Evolutionary conservation across 2,888 invertebrate species (phyloP).

Genomic region (Acrobasis suavella): DNA sequence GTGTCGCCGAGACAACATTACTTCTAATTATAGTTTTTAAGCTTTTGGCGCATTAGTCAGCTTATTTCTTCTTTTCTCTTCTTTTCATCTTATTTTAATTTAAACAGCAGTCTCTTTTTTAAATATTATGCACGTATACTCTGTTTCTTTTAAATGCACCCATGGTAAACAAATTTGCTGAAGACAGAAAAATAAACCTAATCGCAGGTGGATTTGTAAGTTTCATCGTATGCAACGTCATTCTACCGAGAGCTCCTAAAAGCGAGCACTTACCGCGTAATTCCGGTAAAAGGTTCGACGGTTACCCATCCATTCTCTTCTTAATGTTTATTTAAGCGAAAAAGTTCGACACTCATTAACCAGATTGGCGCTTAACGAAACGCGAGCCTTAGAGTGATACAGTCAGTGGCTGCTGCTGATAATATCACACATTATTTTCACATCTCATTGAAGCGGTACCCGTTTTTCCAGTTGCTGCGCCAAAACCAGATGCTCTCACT

Average conservation of each 20-base stretch:
- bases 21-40: conserved; percentile 42
- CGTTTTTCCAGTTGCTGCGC: conserved; percentile 63
- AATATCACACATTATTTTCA: conserved; percentile 71
- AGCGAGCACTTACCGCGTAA: conserved; percentile 71
- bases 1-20: conserved; percentile 39
- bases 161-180: not conserved
- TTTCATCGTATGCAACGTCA: conserved; percentile 48
- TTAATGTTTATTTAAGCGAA: conserved; percentile 78
- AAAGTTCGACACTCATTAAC: conserved; percentile 74
- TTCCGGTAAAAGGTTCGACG: conserved; percentile 72
- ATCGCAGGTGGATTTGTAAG: not conserved
- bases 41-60: conserved; percentile 28
- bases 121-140: not conserved
- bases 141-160: too few relatives aligned
- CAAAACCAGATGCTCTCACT: conserved; percentile 53
- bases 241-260: conserved; percentile 51
- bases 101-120: not conserved
- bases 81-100: too few relatives aligned
- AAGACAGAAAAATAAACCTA: not conserved
- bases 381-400: conserved; percentile 60
- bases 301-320: conserved; percentile 64
- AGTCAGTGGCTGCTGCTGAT: conserved; percentile 49
- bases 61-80: too few relatives aligned
- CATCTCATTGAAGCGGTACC: conserved; percentile 66
- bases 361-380: conserved; percentile 72